phyloP scores from a whole-genome alignment of 1,140 invertebrate species.

The Holcopasites calliopsidis region DNA sequence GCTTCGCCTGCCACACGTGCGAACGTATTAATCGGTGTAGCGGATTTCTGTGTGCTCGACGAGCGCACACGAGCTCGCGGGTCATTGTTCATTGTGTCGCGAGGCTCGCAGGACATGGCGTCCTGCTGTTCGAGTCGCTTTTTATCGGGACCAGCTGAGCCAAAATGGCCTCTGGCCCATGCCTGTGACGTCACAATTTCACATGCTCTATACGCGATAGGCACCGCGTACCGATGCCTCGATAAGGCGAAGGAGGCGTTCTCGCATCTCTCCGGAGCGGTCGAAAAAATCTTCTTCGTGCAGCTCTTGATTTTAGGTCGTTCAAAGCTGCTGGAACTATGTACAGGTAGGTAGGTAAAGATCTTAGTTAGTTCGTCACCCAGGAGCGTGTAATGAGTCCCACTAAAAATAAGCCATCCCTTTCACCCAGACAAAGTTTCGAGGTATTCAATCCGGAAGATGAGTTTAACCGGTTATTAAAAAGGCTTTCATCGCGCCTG shows the following conservation, averaged over 20 bases:
- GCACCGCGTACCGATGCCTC: conserved; percentile 18
- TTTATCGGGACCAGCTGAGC: conserved; percentile 77
- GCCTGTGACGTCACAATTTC: conserved; percentile 74
- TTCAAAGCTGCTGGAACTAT: no score
- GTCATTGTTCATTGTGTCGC: conserved; percentile 71
- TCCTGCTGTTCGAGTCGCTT: conserved; percentile 69
- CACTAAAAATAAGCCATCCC: conserved; percentile 24
- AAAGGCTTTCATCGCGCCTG: not conserved
- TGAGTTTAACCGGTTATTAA: conserved; percentile 30
- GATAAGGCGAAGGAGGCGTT: conserved; percentile 29
- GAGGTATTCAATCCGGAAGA: conserved; percentile 11
- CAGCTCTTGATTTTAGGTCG: no score
- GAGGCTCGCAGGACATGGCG: conserved; percentile 73
- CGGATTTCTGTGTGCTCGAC: conserved; percentile 29
- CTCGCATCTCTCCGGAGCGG: not conserved
- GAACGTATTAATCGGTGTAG: conserved; percentile 29
- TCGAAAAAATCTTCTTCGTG: not conserved
- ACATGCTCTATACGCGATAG: conserved; percentile 36
- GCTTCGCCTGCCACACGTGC: not conserved
- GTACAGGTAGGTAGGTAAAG: no score
- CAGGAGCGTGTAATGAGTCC: conserved; percentile 15
- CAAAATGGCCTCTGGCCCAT: conserved; percentile 77
- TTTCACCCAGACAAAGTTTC: conserved; percentile 20
- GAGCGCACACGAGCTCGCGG: conserved; percentile 16
- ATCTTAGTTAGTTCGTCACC: not conserved